Conservation (phyloP, 2,113 vertebrate genomes). For the Pteronura brasiliensis region DNA sequence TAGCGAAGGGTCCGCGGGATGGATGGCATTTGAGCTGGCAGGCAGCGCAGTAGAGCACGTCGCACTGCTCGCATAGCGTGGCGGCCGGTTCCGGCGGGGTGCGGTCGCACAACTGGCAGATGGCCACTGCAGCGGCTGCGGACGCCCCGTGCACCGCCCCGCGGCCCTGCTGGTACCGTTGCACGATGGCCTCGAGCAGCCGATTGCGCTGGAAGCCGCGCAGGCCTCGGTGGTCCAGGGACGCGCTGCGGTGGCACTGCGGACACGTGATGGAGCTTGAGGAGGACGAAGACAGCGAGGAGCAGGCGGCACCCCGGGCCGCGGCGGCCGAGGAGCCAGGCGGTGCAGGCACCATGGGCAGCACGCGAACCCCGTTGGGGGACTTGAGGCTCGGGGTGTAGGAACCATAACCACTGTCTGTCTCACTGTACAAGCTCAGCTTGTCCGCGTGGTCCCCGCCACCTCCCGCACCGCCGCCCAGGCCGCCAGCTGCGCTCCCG, state of each 20-base stretch:
- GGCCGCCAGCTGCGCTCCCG: not conserved
- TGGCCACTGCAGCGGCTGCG: constrained; percentile 64
- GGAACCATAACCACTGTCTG: constrained; percentile 97
- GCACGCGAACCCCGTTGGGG: constrained; percentile 93
- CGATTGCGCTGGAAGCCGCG: constrained; percentile 95
- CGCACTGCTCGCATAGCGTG: constrained; percentile 95
- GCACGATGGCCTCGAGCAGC: constrained; percentile 93
- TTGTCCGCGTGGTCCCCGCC: constrained; percentile 88
- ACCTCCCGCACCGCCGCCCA: not conserved
- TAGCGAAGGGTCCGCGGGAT: constrained; percentile 94
- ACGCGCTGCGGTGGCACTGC: constrained; percentile 96
- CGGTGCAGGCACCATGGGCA: constrained; percentile 85
- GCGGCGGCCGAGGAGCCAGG: constrained; percentile 67
- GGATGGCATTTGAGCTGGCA: constrained; percentile 97
- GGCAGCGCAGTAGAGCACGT: constrained; percentile 92
- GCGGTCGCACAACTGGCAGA: constrained; percentile 90
- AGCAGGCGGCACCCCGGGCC: constrained; percentile 75
- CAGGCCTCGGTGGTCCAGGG: constrained; percentile 93
- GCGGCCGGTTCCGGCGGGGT: constrained; percentile 86
- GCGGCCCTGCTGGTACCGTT: constrained; percentile 91
- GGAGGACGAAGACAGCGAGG: constrained; percentile 81
- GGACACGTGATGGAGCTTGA: constrained; percentile 92
- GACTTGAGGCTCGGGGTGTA: constrained; percentile 96
- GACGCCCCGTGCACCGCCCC: constrained; percentile 28
- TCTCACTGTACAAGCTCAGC: constrained; percentile 96